Evolutionary conservation across 2,113 vertebrate species (phyloP).

Genomic region (Phasianus colchicus): DNA sequence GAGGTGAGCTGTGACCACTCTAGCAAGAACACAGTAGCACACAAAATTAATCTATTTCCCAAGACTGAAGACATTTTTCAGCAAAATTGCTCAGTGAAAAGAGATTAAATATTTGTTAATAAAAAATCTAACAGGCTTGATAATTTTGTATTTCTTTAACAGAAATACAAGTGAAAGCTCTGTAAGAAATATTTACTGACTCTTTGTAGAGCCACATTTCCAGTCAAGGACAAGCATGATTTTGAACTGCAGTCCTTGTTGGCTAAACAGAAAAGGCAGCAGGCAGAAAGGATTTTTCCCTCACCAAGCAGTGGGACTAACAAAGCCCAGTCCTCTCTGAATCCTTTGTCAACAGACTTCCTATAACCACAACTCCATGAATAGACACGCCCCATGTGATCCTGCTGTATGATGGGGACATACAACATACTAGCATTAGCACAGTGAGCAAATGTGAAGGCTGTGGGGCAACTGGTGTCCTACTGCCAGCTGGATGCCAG

Average conservation of each 20-base stretch:
- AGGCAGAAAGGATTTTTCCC: background rate
- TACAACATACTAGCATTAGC: fast-evolving
- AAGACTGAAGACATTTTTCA: background rate
- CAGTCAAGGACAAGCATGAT: background rate
- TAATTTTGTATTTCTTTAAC: background rate
- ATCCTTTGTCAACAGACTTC: background rate
- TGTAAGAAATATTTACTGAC: background rate
- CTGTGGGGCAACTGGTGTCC: background rate
- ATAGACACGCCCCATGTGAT: background rate
- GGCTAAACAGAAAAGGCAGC: background rate
- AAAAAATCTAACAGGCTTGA: background rate
- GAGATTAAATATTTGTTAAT: background rate
- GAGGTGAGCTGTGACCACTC: background rate
- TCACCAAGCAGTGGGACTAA: background rate
- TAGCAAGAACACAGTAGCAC: background rate
- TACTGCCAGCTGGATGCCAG: background rate
- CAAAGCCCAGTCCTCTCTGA: background rate
- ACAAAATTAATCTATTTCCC: background rate
- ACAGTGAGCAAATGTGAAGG: fast-evolving
- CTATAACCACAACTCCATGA: background rate
- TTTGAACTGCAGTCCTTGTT: background rate
- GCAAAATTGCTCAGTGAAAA: background rate
- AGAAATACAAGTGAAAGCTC: background rate
- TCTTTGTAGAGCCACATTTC: background rate
- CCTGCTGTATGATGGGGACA: fast-evolving